Base-by-base conservation (phyloP, 2,888 invertebrate genomes). In the Meteorus colon region DNA sequence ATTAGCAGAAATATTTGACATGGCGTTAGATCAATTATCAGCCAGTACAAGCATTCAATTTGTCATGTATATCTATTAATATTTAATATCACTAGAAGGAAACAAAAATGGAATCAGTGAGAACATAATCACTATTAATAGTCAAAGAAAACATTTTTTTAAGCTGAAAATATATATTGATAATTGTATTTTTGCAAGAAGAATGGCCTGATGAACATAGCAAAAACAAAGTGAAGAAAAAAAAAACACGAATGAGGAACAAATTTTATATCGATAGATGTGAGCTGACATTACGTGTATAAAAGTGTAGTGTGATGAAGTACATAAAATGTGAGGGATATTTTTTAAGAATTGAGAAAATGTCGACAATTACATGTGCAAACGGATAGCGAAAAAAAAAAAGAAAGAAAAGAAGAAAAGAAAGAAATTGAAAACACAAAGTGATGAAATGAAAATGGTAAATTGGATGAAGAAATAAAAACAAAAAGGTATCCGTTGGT, bases 101-200 rank as follows among this genome's bases (percentile, higher is more conserved):
- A n/a, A 5, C 3, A 4, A n/a, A 48, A 16, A n/a, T 24, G 24
- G 4, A 48, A 48, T 55, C 55, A 55, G 10, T 55, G 55, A 55
- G 2, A 55, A 16, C 16, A 48, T 48, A 48, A 48, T 48, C 48
- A 48, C 48, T 16, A 48, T 48, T 4, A n/a, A 48, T 19, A 55
- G 19, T 55, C 19, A 55, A 55, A 48, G 8, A 55, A 24, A 55
- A 55, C 48, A 48, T 55, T 55, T 55, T 55, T 55, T 19, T 19
- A 55, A 55, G 55, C n/a, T n/a, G 19, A 55, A 41, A 19, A 55
- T 55, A 19, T 48, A 48, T 55, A 55, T 55, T 55, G 2, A 55
- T 55, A 19, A 55, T 55, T 55, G 55, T 55, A 55, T 55, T 55
- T 55, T 55, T 55, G 55, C 55, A 55, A 55, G 19, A 19, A 55